phyloP scores from a whole-genome alignment of 2,888 invertebrate species.

The Drosophila paranaensis region DNA sequence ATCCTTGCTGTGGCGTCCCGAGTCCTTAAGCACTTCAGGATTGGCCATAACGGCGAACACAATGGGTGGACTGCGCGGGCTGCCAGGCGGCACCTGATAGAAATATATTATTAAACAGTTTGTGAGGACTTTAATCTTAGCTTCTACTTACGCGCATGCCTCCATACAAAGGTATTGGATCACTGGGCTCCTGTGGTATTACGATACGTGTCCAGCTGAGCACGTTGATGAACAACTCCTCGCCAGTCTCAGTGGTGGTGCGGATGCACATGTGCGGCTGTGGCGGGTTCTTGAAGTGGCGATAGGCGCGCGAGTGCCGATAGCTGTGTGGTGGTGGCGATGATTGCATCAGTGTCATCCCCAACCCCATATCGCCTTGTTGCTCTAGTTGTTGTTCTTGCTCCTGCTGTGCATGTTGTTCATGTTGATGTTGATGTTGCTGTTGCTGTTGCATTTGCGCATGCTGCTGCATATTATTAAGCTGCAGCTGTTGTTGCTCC shows the following conservation, averaged over 20 bases:
- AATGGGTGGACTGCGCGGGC: constrained; percentile 87
- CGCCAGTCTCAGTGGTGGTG: constrained; percentile 86
- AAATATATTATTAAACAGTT: neutral
- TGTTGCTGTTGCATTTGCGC: constrained; percentile 30
- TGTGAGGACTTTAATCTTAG: fast-evolving
- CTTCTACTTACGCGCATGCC: constrained; percentile 88
- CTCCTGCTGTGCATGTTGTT: constrained; percentile 29
- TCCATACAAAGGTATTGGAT: constrained; percentile 89
- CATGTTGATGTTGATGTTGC: constrained; percentile 28
- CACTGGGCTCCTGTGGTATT: constrained; percentile 88
- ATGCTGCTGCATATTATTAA: constrained; percentile 28
- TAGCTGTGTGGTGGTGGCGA: constrained; percentile 87
- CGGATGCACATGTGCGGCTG: constrained; percentile 91
- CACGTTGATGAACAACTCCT: constrained; percentile 88
- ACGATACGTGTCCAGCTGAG: constrained; percentile 90
- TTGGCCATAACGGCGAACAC: constrained; percentile 91
- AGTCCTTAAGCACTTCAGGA: constrained; percentile 89
- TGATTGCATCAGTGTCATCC: constrained; percentile 81
- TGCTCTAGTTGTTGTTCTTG: constrained; percentile 54
- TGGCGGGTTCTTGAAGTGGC: constrained; percentile 90
- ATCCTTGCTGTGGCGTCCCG: constrained; percentile 89
- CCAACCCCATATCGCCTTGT: constrained; percentile 61
- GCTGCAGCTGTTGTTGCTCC: constrained; percentile 51
- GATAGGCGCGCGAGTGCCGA: constrained; percentile 87
- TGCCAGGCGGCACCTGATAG: constrained; percentile 87